Base-by-base conservation (phyloP, 2,797 vertebrate species). In the Neosalanx taihuensis region DNA sequence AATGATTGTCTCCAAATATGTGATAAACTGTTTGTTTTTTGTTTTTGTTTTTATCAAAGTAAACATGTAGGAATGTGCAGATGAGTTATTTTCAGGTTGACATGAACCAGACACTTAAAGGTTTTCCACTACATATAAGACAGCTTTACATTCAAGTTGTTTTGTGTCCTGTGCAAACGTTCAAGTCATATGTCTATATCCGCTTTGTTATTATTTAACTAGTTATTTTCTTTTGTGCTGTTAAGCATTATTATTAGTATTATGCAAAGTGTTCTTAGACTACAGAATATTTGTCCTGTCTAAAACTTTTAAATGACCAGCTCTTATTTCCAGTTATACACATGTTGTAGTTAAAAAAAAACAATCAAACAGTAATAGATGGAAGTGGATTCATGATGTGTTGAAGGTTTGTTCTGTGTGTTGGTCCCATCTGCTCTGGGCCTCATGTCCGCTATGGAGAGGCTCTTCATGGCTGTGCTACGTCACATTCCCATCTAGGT, bases 401-500 rank as follows among this genome's bases (percentile, higher is more conserved):
- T 46, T 46, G 3, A 41, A 12, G 12, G 6, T 41, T 12, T 10
- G 12, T 41, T 41, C 37, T 41, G 37, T 41, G 37, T 41, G 9
- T 41, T 7, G 7, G 35, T 35, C 37, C 9, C 37, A 41, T 1
- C 37, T 41, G 37, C 37, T 10, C 2, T 9, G 37, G 6, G 1
- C 37, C 37, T 10, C 41, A 13, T 46, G 41, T 85, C 72, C 79
- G 76, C 79, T 61, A 30, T 78, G 76, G 75, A 64, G 71, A 77
- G 68, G 73, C 70, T 76, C 67, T 83, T 26, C 23, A 77, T 81
- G 78, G 78, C 80, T 72, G 80, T 30, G 76, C 77, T 69, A 64
- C 59, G 74, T 76, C 74, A 78, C 74, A 87, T 86, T 81, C 85
- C 81, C 70, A 80, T 83, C 65, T 63, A 79, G 70, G 5, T 31